Evolutionary conservation across 2,888 invertebrate species (phyloP).

Genomic region (Ptychoptera contaminata): DNA sequence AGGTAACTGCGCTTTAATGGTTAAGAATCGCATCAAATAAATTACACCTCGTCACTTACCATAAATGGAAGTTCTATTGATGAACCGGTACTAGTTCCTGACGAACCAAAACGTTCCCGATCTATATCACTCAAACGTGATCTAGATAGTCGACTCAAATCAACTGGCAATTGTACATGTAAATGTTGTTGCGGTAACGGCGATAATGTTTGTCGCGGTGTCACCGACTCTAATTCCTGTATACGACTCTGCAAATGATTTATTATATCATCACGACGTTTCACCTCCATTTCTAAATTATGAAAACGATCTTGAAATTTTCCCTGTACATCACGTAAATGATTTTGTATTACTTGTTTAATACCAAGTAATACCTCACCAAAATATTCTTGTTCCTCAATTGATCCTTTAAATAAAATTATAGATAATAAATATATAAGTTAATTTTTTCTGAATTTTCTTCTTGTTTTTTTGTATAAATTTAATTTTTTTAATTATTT

Average conservation of each 20-base stretch:
- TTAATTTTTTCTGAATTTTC: too few species aligned
- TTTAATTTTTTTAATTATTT: too few species aligned
- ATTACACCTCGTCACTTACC: constrained; percentile 17
- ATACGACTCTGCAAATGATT: constrained; percentile 57
- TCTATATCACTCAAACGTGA: background rate
- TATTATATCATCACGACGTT: constrained; percentile 65
- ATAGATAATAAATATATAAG: background rate
- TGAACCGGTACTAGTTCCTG: constrained; percentile 18
- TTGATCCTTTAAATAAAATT: constrained; percentile 33
- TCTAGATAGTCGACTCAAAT: background rate
- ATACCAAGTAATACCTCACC: constrained; percentile 65
- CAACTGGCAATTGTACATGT: background rate
- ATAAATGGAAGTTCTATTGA: constrained; percentile 30
- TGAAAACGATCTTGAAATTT: constrained; percentile 58
- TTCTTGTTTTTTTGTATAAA: too few species aligned
- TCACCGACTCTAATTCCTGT: constrained; percentile 40
- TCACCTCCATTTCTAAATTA: constrained; percentile 64
- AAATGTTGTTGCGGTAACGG: constrained; percentile 9
- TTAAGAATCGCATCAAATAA: background rate
- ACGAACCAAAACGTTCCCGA: constrained; percentile 1
- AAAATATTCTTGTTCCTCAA: constrained; percentile 66
- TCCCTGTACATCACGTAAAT: constrained; percentile 52
- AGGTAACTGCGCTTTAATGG: background rate
- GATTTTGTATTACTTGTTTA: constrained; percentile 64
- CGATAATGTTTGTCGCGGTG: constrained; percentile 1